A percentile compares a stretch with the other conserved stretches of the same genome.
Evolutionary conservation across 2,113 vertebrate genomes (phyloP).

Genomic region (Lampris megalopsis): DNA sequence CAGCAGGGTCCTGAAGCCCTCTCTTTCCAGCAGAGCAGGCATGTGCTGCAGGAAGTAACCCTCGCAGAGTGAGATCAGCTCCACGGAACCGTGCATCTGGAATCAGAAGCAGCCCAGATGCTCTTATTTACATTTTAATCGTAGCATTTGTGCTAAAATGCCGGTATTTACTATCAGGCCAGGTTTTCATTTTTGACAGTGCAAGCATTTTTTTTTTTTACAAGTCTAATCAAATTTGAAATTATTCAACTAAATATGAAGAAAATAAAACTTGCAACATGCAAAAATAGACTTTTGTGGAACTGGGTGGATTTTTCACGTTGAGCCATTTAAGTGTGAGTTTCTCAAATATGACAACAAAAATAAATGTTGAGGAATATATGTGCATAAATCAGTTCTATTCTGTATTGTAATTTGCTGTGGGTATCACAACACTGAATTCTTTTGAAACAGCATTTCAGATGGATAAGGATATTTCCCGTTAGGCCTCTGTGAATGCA

Average conservation of each 20-base stretch:
- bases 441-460: no score
- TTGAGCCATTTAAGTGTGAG: no score
- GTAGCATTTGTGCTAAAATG: no score
- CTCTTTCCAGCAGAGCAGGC: constrained; percentile 88
- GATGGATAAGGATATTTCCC: background rate
- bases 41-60: constrained; percentile 97
- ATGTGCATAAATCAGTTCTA: no score
- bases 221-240: no score
- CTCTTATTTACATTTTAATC: no score
- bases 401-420: no score
- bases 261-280: background rate
- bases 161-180: no score
- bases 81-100: constrained; percentile 88
- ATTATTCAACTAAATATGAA: background rate
- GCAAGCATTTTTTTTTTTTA: no score
- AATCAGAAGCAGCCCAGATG: background rate
- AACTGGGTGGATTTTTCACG: background rate
- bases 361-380: no score
- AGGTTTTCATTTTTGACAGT: background rate
- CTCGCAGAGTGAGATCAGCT: constrained; percentile 91
- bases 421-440: no score
- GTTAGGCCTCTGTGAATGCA: background rate
- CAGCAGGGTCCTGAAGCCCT: constrained; percentile 89
- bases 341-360: no score
- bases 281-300: background rate